Conservation (phyloP, 2,888 invertebrate species). For the Xylocampa areola region DNA sequence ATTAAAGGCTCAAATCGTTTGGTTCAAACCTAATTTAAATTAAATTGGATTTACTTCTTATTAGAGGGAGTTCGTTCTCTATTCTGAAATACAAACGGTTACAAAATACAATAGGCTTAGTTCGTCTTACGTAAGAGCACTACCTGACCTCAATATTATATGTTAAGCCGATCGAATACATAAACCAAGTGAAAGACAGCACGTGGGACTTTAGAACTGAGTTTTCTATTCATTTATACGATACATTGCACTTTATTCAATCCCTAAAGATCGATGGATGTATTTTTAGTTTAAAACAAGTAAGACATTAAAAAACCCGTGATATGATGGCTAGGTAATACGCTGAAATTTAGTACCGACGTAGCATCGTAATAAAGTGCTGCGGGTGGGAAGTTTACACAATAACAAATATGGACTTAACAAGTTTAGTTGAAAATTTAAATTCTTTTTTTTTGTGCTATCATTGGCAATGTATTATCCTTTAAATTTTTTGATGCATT, state of each 20-base stretch:
- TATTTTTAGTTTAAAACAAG: constrained; percentile 7
- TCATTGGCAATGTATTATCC: no score
- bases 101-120: constrained; percentile 10
- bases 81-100: constrained; percentile 5
- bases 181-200: constrained; percentile 39
- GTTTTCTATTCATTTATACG: constrained; percentile 50
- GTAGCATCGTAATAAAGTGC: not conserved
- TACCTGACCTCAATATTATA: constrained; percentile 9
- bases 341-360: not conserved
- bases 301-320: not conserved
- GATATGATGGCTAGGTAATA: not conserved
- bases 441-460: no score
- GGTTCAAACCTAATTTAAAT: constrained; percentile 6
- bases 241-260: constrained; percentile 14
- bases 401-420: not conserved
- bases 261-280: not conserved
- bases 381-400: not conserved
- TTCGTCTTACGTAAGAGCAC: constrained; percentile 2
- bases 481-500: no score
- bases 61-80: not conserved
- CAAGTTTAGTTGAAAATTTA: no score
- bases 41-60: constrained; percentile 5
- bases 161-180: constrained; percentile 50
- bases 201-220: constrained; percentile 10
- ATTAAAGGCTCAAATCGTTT: constrained; percentile 8